A percentile compares a stretch with the other conserved stretches of the same genome.
Evolutionary conservation across 2,113 vertebrate species (phyloP).

Genomic region (Chlorodrepanis virens): DNA sequence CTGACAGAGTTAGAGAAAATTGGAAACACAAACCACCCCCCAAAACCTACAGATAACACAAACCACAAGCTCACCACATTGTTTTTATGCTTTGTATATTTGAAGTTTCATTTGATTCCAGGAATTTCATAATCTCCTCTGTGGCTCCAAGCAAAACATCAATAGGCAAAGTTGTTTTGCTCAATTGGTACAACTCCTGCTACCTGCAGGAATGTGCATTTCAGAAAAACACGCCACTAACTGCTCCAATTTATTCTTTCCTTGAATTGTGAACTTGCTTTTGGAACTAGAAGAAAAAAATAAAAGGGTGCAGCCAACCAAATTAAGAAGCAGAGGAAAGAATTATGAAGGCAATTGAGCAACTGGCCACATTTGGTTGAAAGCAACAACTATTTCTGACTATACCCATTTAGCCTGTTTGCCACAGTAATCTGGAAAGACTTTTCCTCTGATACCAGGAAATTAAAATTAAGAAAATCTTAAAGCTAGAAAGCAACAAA

Average conservation of each 20-base stretch:
- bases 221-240: background rate
- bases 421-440: background rate
- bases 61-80: background rate
- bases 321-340: background rate
- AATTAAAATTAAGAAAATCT: background rate
- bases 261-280: background rate
- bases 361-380: background rate
- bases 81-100: background rate
- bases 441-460: background rate
- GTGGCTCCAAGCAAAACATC: constrained; percentile 1
- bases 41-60: background rate
- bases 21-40: background rate
- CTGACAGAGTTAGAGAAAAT: background rate
- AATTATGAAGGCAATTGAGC: background rate
- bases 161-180: background rate
- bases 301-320: background rate
- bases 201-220: background rate
- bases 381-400: background rate
- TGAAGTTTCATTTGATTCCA: background rate
- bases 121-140: background rate
- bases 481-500: background rate
- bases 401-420: background rate
- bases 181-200: background rate
- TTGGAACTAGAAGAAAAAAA: background rate
- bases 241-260: background rate